Evolutionary conservation across 1,140 invertebrate genomes (phyloP).

Genomic region (Drosophila cardini): DNA sequence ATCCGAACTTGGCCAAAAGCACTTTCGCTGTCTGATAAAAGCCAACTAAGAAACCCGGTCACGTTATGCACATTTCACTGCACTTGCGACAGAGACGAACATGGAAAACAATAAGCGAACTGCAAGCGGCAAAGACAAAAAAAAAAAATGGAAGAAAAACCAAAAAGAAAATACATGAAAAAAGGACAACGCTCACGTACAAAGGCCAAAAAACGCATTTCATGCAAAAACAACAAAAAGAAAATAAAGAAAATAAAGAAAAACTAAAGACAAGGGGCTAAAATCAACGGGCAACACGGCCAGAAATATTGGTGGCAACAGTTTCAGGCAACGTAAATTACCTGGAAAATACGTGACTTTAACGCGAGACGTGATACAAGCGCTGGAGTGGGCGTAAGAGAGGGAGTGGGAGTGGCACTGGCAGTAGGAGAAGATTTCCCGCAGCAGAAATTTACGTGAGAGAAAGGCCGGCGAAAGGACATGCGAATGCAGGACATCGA

Average conservation of each 20-base stretch:
- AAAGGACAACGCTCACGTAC: slow-evolving; percentile 71
- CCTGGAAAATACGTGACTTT: slow-evolving; percentile 83
- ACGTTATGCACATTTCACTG: slow-evolving; percentile 81
- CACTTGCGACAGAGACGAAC: slow-evolving; percentile 43
- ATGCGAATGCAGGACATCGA: slow-evolving; percentile 28
- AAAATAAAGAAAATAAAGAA: not conserved
- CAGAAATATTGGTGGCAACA: slow-evolving; percentile 82
- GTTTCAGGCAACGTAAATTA: slow-evolving; percentile 81
- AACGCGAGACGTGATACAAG: slow-evolving; percentile 65
- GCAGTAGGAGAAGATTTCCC: slow-evolving; percentile 7
- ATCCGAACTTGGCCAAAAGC: slow-evolving; percentile 28
- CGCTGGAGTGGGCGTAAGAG: slow-evolving; percentile 12
- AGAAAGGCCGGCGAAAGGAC: slow-evolving; percentile 46
- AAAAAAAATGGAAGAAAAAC: not conserved
- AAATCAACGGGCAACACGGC: slow-evolving; percentile 70
- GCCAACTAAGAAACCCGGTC: slow-evolving; percentile 80
- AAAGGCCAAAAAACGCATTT: slow-evolving; percentile 82
- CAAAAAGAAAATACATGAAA: slow-evolving; percentile 33
- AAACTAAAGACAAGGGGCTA: slow-evolving; percentile 53
- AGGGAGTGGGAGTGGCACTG: not conserved
- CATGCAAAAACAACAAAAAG: slow-evolving; percentile 48
- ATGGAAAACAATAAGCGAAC: slow-evolving; percentile 59
- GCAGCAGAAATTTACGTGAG: slow-evolving; percentile 44
- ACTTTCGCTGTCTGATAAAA: slow-evolving; percentile 54
- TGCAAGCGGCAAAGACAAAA: not conserved